phyloP scores from a whole-genome alignment of 2,797 vertebrate species.

The Benthosema pterotum region DNA sequence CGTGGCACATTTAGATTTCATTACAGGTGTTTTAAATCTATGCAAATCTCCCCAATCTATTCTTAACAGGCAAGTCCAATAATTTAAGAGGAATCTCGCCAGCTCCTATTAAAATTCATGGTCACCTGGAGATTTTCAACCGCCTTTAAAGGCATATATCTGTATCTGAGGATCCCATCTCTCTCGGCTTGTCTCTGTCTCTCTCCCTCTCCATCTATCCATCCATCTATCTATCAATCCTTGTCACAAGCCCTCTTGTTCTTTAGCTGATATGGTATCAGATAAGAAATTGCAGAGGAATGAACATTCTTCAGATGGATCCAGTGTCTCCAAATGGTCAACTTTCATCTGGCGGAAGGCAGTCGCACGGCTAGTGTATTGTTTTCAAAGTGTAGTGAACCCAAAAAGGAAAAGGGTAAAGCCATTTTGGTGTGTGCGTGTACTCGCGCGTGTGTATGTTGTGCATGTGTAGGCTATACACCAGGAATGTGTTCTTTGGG shows the following conservation, averaged over 20 bases:
- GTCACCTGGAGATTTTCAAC: conserved; percentile 64
- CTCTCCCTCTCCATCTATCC: conserved; percentile 42
- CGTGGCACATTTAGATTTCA: conserved; percentile 76
- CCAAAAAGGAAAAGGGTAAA: conserved; percentile 76
- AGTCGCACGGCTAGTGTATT: conserved; percentile 52
- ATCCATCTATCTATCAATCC: conserved; percentile 33
- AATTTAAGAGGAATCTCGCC: conserved; percentile 69
- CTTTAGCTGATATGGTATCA: conserved; percentile 39
- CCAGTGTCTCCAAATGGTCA: conserved; percentile 73
- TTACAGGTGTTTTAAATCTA: conserved; percentile 79
- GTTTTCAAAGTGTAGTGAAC: conserved; percentile 81
- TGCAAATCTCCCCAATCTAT: conserved; percentile 76
- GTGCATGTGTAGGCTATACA: conserved; percentile 15
- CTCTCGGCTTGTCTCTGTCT: conserved; percentile 37
- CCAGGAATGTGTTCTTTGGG: conserved; percentile 73
- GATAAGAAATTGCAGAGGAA: conserved; percentile 63
- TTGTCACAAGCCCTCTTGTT: conserved; percentile 60
- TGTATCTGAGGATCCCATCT: conserved; percentile 60
- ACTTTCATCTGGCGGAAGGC: conserved; percentile 75
- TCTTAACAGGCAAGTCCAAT: conserved; percentile 70
- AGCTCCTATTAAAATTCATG: conserved; percentile 76
- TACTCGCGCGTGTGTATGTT: conserved; percentile 2
- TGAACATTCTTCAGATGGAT: conserved; percentile 66
- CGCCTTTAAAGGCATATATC: conserved; percentile 66
- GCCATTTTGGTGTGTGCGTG: conserved; percentile 71